These are phyloP conservation scores for Parnassius apollo DNA, from an alignment of 2,888 invertebrate species.

Conservation along the genomic window DNA sequence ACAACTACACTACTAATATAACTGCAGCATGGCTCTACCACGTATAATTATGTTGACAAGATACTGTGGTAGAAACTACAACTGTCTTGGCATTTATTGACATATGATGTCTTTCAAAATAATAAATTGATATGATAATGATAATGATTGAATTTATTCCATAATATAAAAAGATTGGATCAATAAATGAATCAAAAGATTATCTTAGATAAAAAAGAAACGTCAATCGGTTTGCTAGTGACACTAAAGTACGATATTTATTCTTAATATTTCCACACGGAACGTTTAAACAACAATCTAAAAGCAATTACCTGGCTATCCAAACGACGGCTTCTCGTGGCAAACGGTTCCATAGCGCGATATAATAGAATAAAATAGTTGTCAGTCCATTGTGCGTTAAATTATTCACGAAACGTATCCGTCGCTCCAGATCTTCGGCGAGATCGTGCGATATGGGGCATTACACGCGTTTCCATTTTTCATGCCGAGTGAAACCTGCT, in stretches of 20 bases:
- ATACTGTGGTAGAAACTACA: too few relatives aligned
- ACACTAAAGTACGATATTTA: slow-evolving; percentile 1
- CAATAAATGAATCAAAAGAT: too few relatives aligned
- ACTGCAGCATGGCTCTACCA: too few relatives aligned
- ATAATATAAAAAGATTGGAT: too few relatives aligned
- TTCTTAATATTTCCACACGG: slow-evolving; percentile 11
- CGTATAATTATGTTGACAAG: too few relatives aligned
- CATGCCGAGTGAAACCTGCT: slow-evolving; percentile 51
- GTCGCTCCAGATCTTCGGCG: slow-evolving; percentile 64
- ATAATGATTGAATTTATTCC: too few relatives aligned
- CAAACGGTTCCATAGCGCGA: slow-evolving; percentile 38
- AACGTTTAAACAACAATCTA: slow-evolving; percentile 23
- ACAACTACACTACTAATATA: too few relatives aligned
- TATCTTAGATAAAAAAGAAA: background rate
- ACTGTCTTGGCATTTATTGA: too few relatives aligned
- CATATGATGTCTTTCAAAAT: too few relatives aligned
- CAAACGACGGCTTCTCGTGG: slow-evolving; percentile 50
- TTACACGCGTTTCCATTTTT: slow-evolving; percentile 67
- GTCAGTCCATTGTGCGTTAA: slow-evolving; percentile 72
- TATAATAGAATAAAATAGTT: slow-evolving; percentile 63
- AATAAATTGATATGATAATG: too few relatives aligned
- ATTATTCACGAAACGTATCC: slow-evolving; percentile 76
- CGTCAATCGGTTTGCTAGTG: slow-evolving; percentile 6
- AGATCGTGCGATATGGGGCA: slow-evolving; percentile 72
- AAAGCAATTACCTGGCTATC: slow-evolving; percentile 21